Percentiles rank a stretch among this genome's conserved stretches.
Evolutionary conservation across 2,113 vertebrate genomes (phyloP).

Genomic region (Eptatretus burgeri): DNA sequence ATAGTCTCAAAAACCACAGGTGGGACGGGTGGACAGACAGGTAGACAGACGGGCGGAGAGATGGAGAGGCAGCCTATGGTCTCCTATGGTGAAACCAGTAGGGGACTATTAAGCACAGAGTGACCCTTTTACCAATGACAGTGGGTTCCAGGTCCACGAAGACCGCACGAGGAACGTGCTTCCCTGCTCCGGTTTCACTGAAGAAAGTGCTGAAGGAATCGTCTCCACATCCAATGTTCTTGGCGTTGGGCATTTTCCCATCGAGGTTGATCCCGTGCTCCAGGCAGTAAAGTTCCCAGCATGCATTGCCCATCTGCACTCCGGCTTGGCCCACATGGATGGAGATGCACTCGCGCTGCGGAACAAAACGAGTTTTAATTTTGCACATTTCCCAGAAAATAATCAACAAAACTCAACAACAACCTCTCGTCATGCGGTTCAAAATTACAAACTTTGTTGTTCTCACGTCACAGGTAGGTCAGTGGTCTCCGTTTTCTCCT

Average conservation of each 20-base stretch:
- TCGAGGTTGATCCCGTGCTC: slow-evolving; percentile 44
- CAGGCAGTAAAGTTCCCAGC: slow-evolving; percentile 59
- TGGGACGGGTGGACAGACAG: no score
- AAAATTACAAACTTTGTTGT: no score
- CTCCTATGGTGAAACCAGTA: no score
- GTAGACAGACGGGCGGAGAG: no score
- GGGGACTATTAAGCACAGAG: no score
- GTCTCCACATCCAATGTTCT: slow-evolving; percentile 13
- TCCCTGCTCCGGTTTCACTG: background rate
- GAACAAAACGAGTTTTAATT: background rate
- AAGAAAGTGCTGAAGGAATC: slow-evolving; percentile 3
- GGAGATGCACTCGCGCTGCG: slow-evolving; percentile 45
- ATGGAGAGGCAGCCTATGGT: no score
- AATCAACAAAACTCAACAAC: no score
- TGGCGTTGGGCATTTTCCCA: slow-evolving; percentile 14
- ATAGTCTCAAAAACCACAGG: no score
- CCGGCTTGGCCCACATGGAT: slow-evolving; percentile 53
- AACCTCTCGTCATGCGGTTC: no score
- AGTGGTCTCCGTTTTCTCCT: no score
- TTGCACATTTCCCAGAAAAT: no score
- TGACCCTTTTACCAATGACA: slow-evolving; percentile 10
- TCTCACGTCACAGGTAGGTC: no score
- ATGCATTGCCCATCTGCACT: slow-evolving; percentile 50
- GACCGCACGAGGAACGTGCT: slow-evolving; percentile 3
- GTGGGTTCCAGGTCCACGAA: slow-evolving; percentile 4